These are phyloP conservation scores for Scolopax mira DNA, from an alignment of 2,113 vertebrate genomes.

Conservation along the genomic window DNA sequence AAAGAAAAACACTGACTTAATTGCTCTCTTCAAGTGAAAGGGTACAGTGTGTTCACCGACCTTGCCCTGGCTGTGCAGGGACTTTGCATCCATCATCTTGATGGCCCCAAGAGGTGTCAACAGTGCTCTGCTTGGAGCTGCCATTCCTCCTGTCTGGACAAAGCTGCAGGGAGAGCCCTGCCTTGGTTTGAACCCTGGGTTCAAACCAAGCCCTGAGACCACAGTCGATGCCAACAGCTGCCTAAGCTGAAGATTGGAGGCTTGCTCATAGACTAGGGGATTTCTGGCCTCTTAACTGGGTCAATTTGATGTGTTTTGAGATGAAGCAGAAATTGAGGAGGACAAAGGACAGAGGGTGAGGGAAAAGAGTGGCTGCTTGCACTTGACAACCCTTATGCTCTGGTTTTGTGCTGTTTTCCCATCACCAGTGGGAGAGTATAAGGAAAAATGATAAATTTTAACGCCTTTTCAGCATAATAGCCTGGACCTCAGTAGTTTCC, in stretches of 20 bases:
- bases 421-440: neutral
- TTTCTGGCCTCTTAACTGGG: neutral
- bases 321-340: neutral
- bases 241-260: neutral
- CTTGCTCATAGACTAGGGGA: neutral
- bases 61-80: neutral
- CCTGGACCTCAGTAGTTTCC: neutral
- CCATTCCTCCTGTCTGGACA: no score
- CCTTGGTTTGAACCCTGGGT: neutral
- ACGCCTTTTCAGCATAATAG: neutral
- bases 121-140: neutral
- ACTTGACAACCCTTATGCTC: neutral
- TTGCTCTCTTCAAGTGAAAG: neutral
- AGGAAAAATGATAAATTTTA: neutral
- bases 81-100: no score
- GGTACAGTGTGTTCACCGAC: accelerated
- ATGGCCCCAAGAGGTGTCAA: neutral
- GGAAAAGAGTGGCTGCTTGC: neutral
- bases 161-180: neutral
- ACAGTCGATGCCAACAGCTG: accelerated
- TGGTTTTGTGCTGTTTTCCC: neutral
- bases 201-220: neutral
- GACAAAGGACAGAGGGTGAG: neutral
- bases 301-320: neutral
- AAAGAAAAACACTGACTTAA: neutral